These are phyloP conservation scores for Heterocephalus glaber DNA, from an alignment of 2,113 vertebrate species.

Conservation along the genomic window DNA sequence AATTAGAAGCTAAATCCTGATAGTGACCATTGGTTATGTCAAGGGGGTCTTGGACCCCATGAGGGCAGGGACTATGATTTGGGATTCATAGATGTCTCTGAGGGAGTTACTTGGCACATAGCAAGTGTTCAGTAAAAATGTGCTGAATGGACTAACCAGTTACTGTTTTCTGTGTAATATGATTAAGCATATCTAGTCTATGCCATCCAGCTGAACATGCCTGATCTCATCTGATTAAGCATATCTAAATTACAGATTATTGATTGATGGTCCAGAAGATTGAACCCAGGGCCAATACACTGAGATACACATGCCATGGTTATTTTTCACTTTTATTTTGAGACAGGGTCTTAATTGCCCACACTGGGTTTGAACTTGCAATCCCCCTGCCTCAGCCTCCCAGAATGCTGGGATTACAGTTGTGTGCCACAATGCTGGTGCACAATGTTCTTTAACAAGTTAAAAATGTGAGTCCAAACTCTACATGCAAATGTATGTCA, in stretches of 20 bases:
- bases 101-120: background rate
- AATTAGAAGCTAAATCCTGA: background rate
- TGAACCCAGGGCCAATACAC: background rate
- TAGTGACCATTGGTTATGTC: background rate
- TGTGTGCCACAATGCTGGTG: background rate
- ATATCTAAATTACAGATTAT: too few species aligned
- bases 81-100: background rate
- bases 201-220: too few species aligned
- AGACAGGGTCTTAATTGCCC: background rate
- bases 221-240: too few species aligned
- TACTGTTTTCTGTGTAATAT: background rate
- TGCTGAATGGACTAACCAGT: background rate
- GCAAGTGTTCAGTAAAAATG: background rate
- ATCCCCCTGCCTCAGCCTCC: background rate
- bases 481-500: background rate
- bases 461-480: background rate
- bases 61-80: background rate
- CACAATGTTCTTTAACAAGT: background rate
- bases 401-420: background rate
- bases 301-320: background rate
- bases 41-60: rapidly evolving
- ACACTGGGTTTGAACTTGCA: background rate
- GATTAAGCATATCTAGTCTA: background rate
- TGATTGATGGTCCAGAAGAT: background rate
- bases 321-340: background rate